phyloP scores from a whole-genome alignment of 2,888 invertebrate genomes.

The Epinotia ramella region DNA sequence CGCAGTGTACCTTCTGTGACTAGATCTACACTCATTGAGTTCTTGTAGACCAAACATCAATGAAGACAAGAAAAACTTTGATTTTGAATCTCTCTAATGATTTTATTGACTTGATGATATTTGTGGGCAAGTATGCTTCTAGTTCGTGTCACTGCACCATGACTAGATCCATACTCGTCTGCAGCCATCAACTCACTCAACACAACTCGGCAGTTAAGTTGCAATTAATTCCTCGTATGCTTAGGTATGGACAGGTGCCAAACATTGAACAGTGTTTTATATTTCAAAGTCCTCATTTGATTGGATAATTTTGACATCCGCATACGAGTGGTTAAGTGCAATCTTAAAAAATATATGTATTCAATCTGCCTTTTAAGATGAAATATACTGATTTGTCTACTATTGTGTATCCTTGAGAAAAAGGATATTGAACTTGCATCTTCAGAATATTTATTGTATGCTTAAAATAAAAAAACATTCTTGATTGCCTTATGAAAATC shows the following conservation, averaged over 20 bases:
- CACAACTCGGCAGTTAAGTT: conserved; percentile 37
- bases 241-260: too few species aligned
- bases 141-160: conserved; percentile 88
- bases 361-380: too few species aligned
- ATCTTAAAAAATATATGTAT: too few species aligned
- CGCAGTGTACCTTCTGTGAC: conserved; percentile 88
- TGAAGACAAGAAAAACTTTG: conserved; percentile 6
- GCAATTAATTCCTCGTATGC: neutral
- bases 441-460: neutral
- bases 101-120: conserved; percentile 82
- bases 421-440: neutral
- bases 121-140: conserved; percentile 93
- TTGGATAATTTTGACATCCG: too few species aligned
- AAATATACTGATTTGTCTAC: too few species aligned
- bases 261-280: too few species aligned
- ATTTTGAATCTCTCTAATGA: conserved; percentile 20
- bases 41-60: conserved; percentile 64
- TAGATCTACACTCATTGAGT: conserved; percentile 96
- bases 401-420: neutral
- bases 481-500: neutral
- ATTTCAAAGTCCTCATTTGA: too few species aligned
- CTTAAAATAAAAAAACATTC: too few species aligned
- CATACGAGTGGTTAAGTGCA: too few species aligned
- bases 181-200: conserved; percentile 86
- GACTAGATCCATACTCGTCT: conserved; percentile 97